A percentile compares a stretch with the other conserved stretches of the same genome.
Evolutionary conservation across 2,888 invertebrate genomes (phyloP).

Genomic region (Drosophila neonasuta): DNA sequence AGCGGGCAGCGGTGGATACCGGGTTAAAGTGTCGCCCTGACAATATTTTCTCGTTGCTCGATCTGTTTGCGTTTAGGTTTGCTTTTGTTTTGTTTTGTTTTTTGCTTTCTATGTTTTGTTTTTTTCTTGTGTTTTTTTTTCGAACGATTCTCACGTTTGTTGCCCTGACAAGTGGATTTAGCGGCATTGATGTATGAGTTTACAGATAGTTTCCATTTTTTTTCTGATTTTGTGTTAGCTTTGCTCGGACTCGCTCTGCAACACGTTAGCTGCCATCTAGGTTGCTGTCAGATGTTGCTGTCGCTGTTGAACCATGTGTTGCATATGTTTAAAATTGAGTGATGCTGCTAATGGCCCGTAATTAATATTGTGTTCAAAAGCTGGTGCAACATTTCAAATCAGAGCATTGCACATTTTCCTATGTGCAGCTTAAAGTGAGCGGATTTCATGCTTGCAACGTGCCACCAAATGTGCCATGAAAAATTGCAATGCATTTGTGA

Average conservation of each 20-base stretch:
- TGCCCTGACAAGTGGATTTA: conserved; percentile 75
- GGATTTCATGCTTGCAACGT: conserved; percentile 25
- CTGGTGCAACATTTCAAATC: conserved; percentile 35
- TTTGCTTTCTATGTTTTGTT: conserved; percentile 18
- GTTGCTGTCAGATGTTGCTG: conserved; percentile 20
- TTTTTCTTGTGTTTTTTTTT: conserved; percentile 19
- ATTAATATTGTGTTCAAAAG: conserved; percentile 64
- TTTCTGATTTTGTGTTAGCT: conserved; percentile 2
- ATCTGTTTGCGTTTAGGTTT: conserved; percentile 65
- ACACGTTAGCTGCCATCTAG: conserved; percentile 12
- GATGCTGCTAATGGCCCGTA: conserved; percentile 71
- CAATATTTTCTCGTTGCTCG: conserved; percentile 68
- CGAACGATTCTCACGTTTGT: conserved; percentile 75
- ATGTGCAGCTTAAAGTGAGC: conserved; percentile 36
- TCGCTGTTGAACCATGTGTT: conserved; percentile 35
- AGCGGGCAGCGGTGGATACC: conserved; percentile 16
- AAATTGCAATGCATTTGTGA: conserved; percentile 18
- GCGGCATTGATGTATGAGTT: conserved; percentile 76
- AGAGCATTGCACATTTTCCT: conserved; percentile 34
- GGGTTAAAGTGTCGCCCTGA: conserved; percentile 75
- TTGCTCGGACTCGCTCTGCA: conserved; percentile 13
- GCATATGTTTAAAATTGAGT: conserved; percentile 71
- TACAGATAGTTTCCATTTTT: conserved; percentile 68
- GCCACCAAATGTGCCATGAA: conserved; percentile 10
- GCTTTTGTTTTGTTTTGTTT: conserved; percentile 53